Evolutionary conservation across 1,140 invertebrate genomes (phyloP).

Genomic region (Dinothrombium tinctorium): DNA sequence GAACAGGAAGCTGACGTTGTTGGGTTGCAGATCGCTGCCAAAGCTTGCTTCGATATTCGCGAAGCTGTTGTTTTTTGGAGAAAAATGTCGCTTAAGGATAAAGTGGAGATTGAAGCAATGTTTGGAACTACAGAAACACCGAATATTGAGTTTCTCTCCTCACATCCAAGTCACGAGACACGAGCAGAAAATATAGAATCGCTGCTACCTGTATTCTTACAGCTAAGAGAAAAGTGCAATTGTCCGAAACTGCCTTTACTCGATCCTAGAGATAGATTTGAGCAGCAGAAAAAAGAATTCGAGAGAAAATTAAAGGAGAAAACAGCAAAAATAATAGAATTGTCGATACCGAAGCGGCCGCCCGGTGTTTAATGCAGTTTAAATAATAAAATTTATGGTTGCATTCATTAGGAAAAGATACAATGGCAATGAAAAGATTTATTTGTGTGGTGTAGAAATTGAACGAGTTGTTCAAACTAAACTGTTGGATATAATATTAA

Average conservation of each 20-base stretch:
- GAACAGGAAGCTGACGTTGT: conserved; percentile 39
- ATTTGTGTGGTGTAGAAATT: too few relatives aligned
- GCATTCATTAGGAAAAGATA: too few relatives aligned
- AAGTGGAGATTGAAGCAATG: conserved; percentile 15
- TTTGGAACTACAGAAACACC: conserved; percentile 9
- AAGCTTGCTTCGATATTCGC: conserved; percentile 37
- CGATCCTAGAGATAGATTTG: background rate
- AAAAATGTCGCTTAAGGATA: conserved; percentile 25
- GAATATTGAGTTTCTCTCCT: conserved; percentile 29
- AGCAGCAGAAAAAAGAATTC: too few relatives aligned
- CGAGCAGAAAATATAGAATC: conserved; percentile 26
- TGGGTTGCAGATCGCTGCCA: conserved; percentile 34
- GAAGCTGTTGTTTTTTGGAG: conserved; percentile 34
- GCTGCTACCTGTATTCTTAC: conserved; percentile 22
- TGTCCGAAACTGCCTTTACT: conserved; percentile 11
- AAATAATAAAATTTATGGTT: too few relatives aligned
- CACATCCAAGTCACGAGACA: conserved; percentile 32
- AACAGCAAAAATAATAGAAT: too few relatives aligned
- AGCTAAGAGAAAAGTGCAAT: conserved; percentile 8
- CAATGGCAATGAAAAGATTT: too few relatives aligned
- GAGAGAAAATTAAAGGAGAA: too few relatives aligned
- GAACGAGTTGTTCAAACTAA: too few relatives aligned
- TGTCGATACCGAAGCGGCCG: too few relatives aligned
- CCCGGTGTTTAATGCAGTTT: too few relatives aligned
- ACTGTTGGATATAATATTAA: too few relatives aligned